These are phyloP conservation scores for Amphipoea lucens DNA, from an alignment of 2,888 invertebrate genomes.

Conservation along the genomic window DNA sequence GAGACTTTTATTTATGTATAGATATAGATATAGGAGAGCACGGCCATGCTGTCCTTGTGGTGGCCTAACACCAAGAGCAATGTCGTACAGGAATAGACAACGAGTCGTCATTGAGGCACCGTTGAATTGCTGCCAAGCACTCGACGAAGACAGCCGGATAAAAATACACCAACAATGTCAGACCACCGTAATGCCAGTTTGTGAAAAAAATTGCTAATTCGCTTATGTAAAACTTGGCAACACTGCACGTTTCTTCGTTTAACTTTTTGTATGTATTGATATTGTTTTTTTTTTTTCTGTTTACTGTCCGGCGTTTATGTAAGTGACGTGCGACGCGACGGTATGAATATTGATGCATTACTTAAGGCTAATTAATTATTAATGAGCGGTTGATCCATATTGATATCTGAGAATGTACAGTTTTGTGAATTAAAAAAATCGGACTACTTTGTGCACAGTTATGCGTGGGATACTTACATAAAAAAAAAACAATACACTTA, in stretches of 20 bases:
- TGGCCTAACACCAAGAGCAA: constrained; percentile 81
- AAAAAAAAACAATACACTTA: not conserved
- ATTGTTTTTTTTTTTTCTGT: constrained; percentile 26
- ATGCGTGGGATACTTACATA: not conserved
- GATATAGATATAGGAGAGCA: constrained; percentile 50
- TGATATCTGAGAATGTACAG: not conserved
- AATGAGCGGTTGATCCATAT: not conserved
- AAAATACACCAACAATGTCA: constrained; percentile 81
- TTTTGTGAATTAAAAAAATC: not conserved
- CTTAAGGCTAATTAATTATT: constrained; percentile 8
- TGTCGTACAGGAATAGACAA: constrained; percentile 86
- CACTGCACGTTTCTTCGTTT: constrained; percentile 27
- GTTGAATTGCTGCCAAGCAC: constrained; percentile 83
- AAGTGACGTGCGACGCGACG: constrained; percentile 7
- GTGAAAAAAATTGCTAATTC: constrained; percentile 71
- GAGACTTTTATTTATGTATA: not conserved
- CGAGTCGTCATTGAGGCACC: constrained; percentile 77
- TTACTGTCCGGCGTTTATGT: constrained; percentile 34
- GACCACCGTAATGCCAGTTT: constrained; percentile 62
- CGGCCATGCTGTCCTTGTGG: constrained; percentile 73
- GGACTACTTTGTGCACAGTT: not conserved
- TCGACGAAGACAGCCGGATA: constrained; percentile 75
- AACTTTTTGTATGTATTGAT: constrained; percentile 36
- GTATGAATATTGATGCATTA: constrained; percentile 32
- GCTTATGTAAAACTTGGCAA: constrained; percentile 71